Base-by-base conservation (phyloP, 2,113 vertebrate genomes). In the Prionailurus bengalensis region DNA sequence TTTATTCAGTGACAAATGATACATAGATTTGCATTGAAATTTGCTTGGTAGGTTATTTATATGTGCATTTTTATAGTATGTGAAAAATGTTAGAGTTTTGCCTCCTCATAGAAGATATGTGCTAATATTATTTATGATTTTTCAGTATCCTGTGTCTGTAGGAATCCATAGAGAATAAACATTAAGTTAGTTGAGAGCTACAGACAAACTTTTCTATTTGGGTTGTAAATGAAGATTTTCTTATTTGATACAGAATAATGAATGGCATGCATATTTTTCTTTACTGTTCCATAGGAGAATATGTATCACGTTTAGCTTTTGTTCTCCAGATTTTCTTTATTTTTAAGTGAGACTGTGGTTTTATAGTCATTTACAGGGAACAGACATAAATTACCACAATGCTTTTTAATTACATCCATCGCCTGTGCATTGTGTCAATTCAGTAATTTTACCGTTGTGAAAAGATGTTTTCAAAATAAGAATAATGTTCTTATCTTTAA, bases 11-110 rank as follows among this genome's bases (percentile, higher is more conserved):
- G 90, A 96, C 97, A 97, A 78, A 96, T 66, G 96, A 97, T 97
- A 95, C 95, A 88, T 85, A 85, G 36, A 97, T 98, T 71, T 97
- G 98, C 96, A 97, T 94, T 4, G 74, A 95, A 65, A 58, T 96
- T 94, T 97, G 96, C 51, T 90, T 4, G 97, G 96, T 66, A 80
- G 97, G 91, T 97, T 98, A 98, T 98, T 95, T 95, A 90, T 98
- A 92, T 93, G 78, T 73, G 9, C 98, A 95, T 68, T 97, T 98
- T 98, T 97, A 87, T 95, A 85, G 86, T 39, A 92, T 33, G 29
- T 97, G 89, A 97, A 98, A 97, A 98, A 98, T 96, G 73, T 78
- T 96, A 84, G 89, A 97, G 51, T 81, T 98, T 87, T 73, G 5
- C 92, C 29, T 96, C 93, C 93, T 94, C n/a, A 0, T 27, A 93